These are phyloP conservation scores for Crax fasciolata DNA, from an alignment of 2,797 vertebrate genomes.

Conservation along the genomic window DNA sequence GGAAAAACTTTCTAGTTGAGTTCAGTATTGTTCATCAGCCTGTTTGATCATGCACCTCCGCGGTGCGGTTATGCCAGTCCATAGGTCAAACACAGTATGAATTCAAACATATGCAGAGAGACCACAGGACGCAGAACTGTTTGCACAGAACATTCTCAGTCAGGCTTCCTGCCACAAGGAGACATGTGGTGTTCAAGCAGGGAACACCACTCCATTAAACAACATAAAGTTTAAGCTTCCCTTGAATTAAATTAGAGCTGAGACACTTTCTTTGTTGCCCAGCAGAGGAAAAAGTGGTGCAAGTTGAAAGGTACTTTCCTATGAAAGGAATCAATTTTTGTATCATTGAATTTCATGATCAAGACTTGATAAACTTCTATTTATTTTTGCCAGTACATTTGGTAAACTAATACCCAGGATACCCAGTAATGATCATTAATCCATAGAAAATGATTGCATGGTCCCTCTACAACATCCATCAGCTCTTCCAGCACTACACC, in stretches of 20 bases:
- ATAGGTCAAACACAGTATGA: slow-evolving; percentile 61
- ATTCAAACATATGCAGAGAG: not conserved
- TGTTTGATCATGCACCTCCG: fast-evolving
- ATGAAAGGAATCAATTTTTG: not conserved
- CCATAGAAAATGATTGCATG: not conserved
- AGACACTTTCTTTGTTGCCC: not conserved
- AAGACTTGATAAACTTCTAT: not conserved
- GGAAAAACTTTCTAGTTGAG: not conserved
- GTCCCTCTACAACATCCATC: not conserved
- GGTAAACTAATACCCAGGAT: not conserved
- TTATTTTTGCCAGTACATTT: not conserved
- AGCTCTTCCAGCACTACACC: not conserved
- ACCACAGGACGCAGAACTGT: slow-evolving; percentile 4
- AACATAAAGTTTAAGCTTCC: not conserved
- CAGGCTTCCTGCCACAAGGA: not conserved
- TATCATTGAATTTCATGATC: not conserved
- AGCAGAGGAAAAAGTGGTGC: fast-evolving
- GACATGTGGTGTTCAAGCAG: not conserved
- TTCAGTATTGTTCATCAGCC: not conserved
- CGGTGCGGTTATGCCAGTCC: not conserved
- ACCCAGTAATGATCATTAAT: not conserved
- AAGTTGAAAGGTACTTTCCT: not conserved
- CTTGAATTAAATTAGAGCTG: not conserved
- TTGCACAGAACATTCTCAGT: not conserved
- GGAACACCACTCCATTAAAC: not conserved